These are phyloP conservation scores for Helobdella robusta DNA, from an alignment of 2,888 invertebrate species.

Conservation along the genomic window DNA sequence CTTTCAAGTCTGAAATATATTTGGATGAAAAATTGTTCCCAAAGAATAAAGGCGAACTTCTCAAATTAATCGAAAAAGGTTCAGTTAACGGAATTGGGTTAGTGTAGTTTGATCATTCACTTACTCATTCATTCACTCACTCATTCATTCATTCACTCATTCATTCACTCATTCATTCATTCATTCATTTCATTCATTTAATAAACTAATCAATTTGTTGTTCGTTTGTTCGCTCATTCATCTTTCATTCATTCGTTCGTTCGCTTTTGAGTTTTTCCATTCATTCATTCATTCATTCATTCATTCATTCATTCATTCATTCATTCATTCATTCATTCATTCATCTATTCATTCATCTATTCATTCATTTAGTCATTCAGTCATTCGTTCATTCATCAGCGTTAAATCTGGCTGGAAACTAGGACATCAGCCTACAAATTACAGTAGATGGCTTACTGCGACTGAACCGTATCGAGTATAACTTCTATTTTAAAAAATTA, in stretches of 20 bases:
- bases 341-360: too few relatives aligned
- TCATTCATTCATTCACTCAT: too few relatives aligned
- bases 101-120: not conserved
- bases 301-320: too few relatives aligned
- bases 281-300: too few relatives aligned
- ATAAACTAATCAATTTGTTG: too few relatives aligned
- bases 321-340: too few relatives aligned
- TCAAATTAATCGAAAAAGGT: constrained; percentile 21
- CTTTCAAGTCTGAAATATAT: constrained; percentile 25
- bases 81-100: constrained; percentile 29
- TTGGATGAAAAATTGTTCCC: constrained; percentile 22
- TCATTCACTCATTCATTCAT: too few relatives aligned
- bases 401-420: constrained; percentile 29
- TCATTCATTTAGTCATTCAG: not conserved
- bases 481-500: not conserved
- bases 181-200: too few relatives aligned
- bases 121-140: too few relatives aligned
- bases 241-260: too few relatives aligned
- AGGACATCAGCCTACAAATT: constrained; percentile 32
- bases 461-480: constrained; percentile 27
- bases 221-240: too few relatives aligned
- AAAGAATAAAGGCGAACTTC: constrained; percentile 23
- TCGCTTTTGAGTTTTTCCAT: too few relatives aligned
- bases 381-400: constrained; percentile 19
- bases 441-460: constrained; percentile 27